These are phyloP conservation scores for Hormaphis cornu DNA, from an alignment of 1,140 invertebrate genomes.

Conservation along the genomic window DNA sequence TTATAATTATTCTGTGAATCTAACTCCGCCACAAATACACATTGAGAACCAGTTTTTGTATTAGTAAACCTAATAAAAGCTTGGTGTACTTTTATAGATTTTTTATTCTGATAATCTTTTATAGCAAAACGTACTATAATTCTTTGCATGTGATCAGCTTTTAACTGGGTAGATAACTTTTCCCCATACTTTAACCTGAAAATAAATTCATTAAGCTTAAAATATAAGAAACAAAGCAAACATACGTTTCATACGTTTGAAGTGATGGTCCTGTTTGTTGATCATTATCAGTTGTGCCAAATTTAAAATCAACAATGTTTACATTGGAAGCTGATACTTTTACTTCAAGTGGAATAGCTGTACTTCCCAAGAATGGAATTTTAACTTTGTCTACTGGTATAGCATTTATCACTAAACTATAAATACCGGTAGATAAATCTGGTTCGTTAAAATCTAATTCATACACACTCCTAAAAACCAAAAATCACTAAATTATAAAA, in stretches of 20 bases:
- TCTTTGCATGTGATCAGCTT: slow-evolving; percentile 83
- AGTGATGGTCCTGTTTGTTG: slow-evolving; percentile 70
- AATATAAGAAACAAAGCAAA: background rate
- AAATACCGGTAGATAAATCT: slow-evolving; percentile 72
- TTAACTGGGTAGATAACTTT: slow-evolving; percentile 56
- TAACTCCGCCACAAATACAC: slow-evolving; percentile 87
- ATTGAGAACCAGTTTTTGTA: slow-evolving; percentile 61
- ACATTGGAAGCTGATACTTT: slow-evolving; percentile 52
- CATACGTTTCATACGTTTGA: slow-evolving; percentile 47
- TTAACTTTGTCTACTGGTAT: slow-evolving; percentile 48
- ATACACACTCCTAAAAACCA: slow-evolving; percentile 53
- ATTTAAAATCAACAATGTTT: slow-evolving; percentile 65
- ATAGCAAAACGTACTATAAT: slow-evolving; percentile 72
- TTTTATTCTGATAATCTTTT: slow-evolving; percentile 58
- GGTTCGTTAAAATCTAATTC: slow-evolving; percentile 68
- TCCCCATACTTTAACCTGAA: slow-evolving; percentile 59
- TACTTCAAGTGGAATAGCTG: slow-evolving; percentile 52
- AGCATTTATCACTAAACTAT: slow-evolving; percentile 68
- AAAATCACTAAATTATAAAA: background rate
- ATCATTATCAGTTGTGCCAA: slow-evolving; percentile 85
- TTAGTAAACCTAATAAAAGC: slow-evolving; percentile 75
- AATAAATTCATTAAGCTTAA: background rate
- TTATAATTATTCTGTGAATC: slow-evolving; percentile 72
- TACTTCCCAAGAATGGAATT: slow-evolving; percentile 46
- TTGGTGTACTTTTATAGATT: slow-evolving; percentile 74